These are phyloP conservation scores for Pseudomyrmex gracilis DNA, from an alignment of 1,140 invertebrate species.

Conservation along the genomic window DNA sequence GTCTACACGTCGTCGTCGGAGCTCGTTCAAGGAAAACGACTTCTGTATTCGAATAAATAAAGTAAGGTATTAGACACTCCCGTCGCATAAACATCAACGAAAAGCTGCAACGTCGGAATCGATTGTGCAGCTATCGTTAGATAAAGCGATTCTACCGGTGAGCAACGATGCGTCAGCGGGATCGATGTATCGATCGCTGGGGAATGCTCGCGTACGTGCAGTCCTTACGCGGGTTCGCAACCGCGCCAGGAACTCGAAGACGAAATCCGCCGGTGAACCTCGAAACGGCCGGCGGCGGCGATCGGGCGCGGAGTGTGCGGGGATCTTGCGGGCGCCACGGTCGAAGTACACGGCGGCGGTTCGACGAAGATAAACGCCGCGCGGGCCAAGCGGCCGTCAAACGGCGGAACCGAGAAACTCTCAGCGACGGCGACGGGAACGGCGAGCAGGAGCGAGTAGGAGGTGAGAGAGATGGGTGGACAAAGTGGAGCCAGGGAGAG, in stretches of 20 bases:
- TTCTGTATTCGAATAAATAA: not conserved
- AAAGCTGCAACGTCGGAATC: not conserved
- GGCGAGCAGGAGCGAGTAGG: slow-evolving; percentile 47
- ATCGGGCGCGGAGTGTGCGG: slow-evolving; percentile 36
- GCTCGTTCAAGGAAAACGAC: not conserved
- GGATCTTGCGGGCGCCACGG: slow-evolving; percentile 17
- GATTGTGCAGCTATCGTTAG: slow-evolving; percentile 22
- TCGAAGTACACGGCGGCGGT: not conserved
- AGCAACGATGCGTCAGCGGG: not conserved
- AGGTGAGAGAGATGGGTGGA: slow-evolving; percentile 7
- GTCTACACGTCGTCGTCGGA: too few relatives aligned
- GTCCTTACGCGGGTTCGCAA: slow-evolving; percentile 37
- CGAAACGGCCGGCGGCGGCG: slow-evolving; percentile 58
- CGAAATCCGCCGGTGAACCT: slow-evolving; percentile 59
- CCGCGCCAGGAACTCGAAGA: slow-evolving; percentile 61
- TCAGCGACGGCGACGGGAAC: not conserved
- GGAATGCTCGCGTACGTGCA: not conserved
- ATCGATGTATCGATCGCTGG: slow-evolving; percentile 45
- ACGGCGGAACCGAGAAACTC: slow-evolving; percentile 48
- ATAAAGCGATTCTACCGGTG: not conserved
- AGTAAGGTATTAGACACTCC: not conserved
- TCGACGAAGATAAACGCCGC: slow-evolving; percentile 30
- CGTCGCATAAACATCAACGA: not conserved
- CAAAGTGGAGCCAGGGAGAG: not conserved
- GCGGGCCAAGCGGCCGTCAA: slow-evolving; percentile 50